These are phyloP conservation scores for Nixonia krombeini DNA, from an alignment of 1,140 invertebrate genomes.

Conservation along the genomic window DNA sequence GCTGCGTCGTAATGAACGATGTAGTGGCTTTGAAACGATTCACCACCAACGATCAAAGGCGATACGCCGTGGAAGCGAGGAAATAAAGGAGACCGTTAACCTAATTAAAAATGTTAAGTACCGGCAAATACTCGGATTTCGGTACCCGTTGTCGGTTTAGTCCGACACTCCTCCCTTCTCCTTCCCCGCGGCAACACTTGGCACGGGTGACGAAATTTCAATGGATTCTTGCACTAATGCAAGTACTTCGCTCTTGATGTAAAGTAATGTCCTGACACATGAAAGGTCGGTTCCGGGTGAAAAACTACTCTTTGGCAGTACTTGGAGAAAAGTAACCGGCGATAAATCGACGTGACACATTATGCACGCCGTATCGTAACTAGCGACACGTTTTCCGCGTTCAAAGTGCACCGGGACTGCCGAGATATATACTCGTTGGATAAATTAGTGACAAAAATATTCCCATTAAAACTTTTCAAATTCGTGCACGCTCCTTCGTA, in stretches of 20 bases:
- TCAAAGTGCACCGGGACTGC: conserved; percentile 34
- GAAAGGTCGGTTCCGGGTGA: conserved; percentile 47
- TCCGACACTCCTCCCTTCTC: conserved; percentile 21
- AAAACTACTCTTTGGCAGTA: conserved; percentile 50
- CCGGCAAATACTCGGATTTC: conserved; percentile 29
- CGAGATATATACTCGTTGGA: conserved; percentile 34
- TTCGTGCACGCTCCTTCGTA: no score
- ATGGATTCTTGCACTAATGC: conserved; percentile 46
- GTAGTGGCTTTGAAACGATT: no score
- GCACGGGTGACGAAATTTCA: conserved; percentile 50
- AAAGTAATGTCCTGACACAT: conserved; percentile 53
- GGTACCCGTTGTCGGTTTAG: conserved; percentile 10
- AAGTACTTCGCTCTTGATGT: conserved; percentile 49
- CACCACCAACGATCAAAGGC: no score
- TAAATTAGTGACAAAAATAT: conserved; percentile 31
- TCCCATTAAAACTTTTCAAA: no score
- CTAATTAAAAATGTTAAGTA: conserved; percentile 39
- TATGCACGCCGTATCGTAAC: conserved; percentile 51
- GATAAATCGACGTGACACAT: conserved; percentile 47
- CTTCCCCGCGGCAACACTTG: conserved; percentile 31
- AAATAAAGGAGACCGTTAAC: conserved; percentile 37
- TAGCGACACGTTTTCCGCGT: conserved; percentile 42
- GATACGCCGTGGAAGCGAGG: no score
- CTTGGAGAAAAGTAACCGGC: conserved; percentile 49
- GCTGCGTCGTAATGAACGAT: no score